phyloP scores from a whole-genome alignment of 2,888 invertebrate genomes.

The Muscina levida region DNA sequence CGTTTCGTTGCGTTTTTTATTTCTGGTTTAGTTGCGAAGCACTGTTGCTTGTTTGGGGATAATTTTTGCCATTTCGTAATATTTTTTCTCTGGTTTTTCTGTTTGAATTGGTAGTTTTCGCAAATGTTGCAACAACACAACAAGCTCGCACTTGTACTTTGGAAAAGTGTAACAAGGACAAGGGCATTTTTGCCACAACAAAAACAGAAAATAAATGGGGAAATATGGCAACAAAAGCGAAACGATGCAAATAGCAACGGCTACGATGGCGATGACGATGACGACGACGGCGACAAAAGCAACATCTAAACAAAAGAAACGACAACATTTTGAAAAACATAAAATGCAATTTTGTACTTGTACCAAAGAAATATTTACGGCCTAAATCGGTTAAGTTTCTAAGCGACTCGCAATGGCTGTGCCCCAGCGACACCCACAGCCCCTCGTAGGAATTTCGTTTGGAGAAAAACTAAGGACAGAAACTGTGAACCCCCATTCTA shows the following conservation, averaged over 20 bases:
- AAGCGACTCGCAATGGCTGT: constrained; percentile 45
- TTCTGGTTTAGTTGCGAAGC: constrained; percentile 31
- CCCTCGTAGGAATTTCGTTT: too few relatives aligned
- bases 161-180: constrained; percentile 64
- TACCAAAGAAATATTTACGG: constrained; percentile 73
- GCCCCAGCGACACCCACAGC: not conserved
- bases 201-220: constrained; percentile 43
- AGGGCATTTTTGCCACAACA: constrained; percentile 60
- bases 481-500: too few relatives aligned
- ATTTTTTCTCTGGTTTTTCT: constrained; percentile 28
- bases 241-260: constrained; percentile 43
- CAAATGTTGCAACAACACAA: constrained; percentile 53
- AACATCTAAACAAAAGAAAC: constrained; percentile 38
- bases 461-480: too few relatives aligned
- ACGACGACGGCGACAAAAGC: constrained; percentile 4
- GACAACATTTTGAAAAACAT: constrained; percentile 56
- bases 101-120: constrained; percentile 26
- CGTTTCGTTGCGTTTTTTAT: not conserved
- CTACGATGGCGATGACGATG: constrained; percentile 36
- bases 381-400: constrained; percentile 77
- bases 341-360: constrained; percentile 63
- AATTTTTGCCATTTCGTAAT: constrained; percentile 45
- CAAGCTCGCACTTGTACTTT: constrained; percentile 63
- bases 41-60: constrained; percentile 57
- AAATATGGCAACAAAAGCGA: constrained; percentile 36